Base-by-base conservation (phyloP, 2,113 vertebrate species). In the Nasalis larvatus region DNA sequence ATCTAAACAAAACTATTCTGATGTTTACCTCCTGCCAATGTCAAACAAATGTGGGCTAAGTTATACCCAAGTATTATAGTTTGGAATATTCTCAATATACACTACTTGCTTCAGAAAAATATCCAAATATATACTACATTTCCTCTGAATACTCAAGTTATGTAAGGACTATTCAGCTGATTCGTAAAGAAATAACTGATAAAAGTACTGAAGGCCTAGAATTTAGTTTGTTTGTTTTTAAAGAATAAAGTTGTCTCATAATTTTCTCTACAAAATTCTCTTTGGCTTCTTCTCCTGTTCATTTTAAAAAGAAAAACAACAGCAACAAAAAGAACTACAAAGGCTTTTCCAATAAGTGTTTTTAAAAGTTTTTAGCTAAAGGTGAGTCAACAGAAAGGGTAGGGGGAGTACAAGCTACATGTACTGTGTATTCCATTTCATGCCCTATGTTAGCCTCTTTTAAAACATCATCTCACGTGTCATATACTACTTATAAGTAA, bases 321-420 rank as follows among this genome's bases (percentile, higher is more conserved):
- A 63, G 35, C 27, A 60, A 78, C 66, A 32, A 60, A 42, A 32
- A 76, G 17, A 47, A 54, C 13, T 27, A 66, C 12, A 45, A 52
- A 74, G 60, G 12, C 23, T 96, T 76, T 91, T 63, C 16, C 54
- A 76, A 88, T 8, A 85, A 93, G 86, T 52, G 20, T 14, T 90
- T 84, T 94, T 76, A 27, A 60, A 86, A 84, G 12, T 21, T 81
- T 92, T 93, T 80, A 95, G 30, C 81, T 42, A 94, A 84, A 92
- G 40, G 86, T 66, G 40, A 96, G 21, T 73, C 35, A 92, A 85
- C 3, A 45, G 10, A 10, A 68, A 30, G n/a, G 14, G 14, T 32
- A 27, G 27, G 17, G 37, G 13, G 18, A 74, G 2, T 30, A 6
- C 58, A 94, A 86, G 18, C 21, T 87, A 58, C 42, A 85, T n/a